phyloP scores from a whole-genome alignment of 1,140 invertebrate species.

The Bombus vancouverensis region DNA sequence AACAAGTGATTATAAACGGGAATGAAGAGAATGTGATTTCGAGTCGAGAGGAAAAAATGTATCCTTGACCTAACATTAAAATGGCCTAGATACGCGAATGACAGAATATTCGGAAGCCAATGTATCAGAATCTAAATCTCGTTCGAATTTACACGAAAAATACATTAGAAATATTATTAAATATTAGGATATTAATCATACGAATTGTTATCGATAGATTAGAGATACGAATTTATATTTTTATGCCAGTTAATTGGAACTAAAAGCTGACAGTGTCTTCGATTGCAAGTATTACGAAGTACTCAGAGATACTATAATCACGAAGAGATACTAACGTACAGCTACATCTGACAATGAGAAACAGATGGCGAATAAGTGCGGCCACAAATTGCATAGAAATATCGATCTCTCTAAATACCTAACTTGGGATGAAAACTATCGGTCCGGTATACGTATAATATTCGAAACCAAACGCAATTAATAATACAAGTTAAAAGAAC shows the following conservation, averaged over 20 bases:
- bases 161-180: neutral
- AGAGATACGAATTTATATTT: neutral
- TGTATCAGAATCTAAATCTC: neutral
- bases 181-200: neutral
- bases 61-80: neutral
- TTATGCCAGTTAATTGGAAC: neutral
- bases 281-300: too few relatives aligned
- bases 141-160: neutral
- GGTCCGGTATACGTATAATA: neutral
- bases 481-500: too few relatives aligned
- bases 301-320: too few relatives aligned
- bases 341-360: neutral
- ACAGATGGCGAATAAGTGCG: neutral
- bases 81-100: neutral
- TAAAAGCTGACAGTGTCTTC: neutral
- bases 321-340: too few relatives aligned
- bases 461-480: neutral
- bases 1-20: too few relatives aligned
- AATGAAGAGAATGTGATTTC: too few relatives aligned
- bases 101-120: neutral
- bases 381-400: neutral
- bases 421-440: neutral
- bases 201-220: too few relatives aligned
- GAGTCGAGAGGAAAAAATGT: neutral
- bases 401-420: neutral